Percentiles rank a stretch among this genome's conserved stretches.
Conservation (phyloP, 1,140 invertebrate genomes). For the Eumaeus atala region DNA sequence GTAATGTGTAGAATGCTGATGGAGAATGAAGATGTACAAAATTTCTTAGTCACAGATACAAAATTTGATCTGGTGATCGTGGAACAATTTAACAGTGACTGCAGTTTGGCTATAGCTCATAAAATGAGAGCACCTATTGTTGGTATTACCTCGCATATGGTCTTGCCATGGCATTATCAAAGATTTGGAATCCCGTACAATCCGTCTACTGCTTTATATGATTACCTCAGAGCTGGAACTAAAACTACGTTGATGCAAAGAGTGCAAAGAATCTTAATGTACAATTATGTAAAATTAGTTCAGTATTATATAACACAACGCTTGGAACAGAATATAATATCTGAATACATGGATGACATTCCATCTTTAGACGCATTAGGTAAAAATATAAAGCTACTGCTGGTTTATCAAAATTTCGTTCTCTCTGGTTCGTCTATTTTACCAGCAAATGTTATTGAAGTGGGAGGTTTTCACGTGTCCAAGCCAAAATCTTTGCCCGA, state of each 20-base stretch:
- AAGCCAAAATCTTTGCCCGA: constrained; percentile 72
- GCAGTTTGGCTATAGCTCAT: constrained; percentile 77
- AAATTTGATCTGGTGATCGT: constrained; percentile 80
- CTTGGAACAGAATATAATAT: constrained; percentile 49
- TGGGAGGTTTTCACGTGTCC: constrained; percentile 79
- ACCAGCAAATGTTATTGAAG: constrained; percentile 78
- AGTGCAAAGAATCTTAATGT: constrained; percentile 34
- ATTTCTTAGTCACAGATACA: constrained; percentile 50
- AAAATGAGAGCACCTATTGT: constrained; percentile 78
- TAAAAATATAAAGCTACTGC: constrained; percentile 75
- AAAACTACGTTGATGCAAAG: constrained; percentile 57
- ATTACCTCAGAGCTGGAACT: constrained; percentile 59
- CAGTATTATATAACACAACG: constrained; percentile 46
- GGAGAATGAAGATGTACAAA: constrained; percentile 55
- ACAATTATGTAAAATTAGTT: constrained; percentile 37
- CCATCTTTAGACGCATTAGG: constrained; percentile 75
- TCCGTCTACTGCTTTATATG: constrained; percentile 73
- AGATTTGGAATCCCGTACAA: constrained; percentile 74
- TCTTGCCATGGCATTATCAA: constrained; percentile 76
- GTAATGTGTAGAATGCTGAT: constrained; percentile 38
- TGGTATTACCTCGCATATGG: constrained; percentile 69
- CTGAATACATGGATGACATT: constrained; percentile 74
- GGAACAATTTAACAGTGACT: constrained; percentile 82
- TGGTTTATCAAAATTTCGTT: constrained; percentile 78
- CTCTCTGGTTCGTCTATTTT: constrained; percentile 74